Conservation (phyloP, 2,797 vertebrate genomes). For the Merluccius polli region DNA sequence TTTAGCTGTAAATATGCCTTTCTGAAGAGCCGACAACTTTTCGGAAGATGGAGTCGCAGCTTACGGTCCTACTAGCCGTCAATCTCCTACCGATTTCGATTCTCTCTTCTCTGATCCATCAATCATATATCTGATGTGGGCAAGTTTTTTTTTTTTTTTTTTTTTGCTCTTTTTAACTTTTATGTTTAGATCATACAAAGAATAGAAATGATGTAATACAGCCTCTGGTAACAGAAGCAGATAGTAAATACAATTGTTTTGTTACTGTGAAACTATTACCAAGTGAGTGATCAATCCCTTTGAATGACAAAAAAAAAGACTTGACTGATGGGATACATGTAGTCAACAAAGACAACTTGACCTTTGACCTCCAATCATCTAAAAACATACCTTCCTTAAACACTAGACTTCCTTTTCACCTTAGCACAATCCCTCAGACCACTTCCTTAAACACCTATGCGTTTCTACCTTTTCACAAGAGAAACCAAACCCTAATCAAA, state of each 20-base stretch:
- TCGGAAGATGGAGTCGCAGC: too few relatives aligned
- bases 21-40: too few relatives aligned
- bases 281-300: not conserved
- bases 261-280: not conserved
- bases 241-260: not conserved
- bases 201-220: not conserved
- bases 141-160: not conserved
- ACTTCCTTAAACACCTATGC: not conserved
- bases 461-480: not conserved
- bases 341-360: not conserved
- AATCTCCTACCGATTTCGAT: too few relatives aligned
- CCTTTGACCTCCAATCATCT: not conserved
- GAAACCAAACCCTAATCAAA: not conserved
- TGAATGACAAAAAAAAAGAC: not conserved
- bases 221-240: not conserved
- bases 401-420: not conserved
- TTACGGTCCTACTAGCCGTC: too few relatives aligned
- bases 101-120: too few relatives aligned
- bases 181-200: not conserved
- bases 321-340: not conserved
- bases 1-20: too few relatives aligned
- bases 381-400: not conserved
- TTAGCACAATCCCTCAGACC: not conserved
- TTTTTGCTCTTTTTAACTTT: not conserved
- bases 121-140: constrained; percentile 21